phyloP scores from a whole-genome alignment of 2,888 invertebrate genomes.

The Abrostola triplasia region DNA sequence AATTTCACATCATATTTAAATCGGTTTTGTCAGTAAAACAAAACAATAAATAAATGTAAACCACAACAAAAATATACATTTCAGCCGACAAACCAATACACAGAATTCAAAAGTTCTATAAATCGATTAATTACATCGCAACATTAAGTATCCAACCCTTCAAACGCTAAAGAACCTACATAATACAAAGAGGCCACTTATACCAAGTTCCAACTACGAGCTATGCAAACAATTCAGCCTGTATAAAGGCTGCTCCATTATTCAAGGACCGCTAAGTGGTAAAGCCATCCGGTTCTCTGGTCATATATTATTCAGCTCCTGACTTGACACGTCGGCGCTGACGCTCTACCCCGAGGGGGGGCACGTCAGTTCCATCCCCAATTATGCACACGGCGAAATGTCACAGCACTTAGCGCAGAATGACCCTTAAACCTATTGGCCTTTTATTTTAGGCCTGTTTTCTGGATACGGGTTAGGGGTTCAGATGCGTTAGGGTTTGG shows the following conservation, averaged over 20 bases:
- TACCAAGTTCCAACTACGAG: slow-evolving; percentile 6
- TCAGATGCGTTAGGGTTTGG: slow-evolving; percentile 51
- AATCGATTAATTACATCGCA: too few relatives aligned
- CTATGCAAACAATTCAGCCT: slow-evolving; percentile 55
- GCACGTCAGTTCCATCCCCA: slow-evolving; percentile 82
- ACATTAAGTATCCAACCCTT: too few relatives aligned
- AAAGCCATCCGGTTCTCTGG: slow-evolving; percentile 81
- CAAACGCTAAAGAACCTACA: neutral
- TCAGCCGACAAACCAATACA: too few relatives aligned
- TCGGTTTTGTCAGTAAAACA: too few relatives aligned
- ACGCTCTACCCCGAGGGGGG: slow-evolving; percentile 58
- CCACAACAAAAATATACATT: too few relatives aligned
- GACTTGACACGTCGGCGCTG: slow-evolving; percentile 87
- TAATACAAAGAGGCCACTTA: neutral
- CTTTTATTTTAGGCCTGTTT: slow-evolving; percentile 78
- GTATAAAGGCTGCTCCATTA: slow-evolving; percentile 76
- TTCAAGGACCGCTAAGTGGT: slow-evolving; percentile 84
- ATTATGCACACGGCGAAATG: slow-evolving; percentile 86
- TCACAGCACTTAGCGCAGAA: slow-evolving; percentile 79
- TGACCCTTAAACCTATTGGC: slow-evolving; percentile 88
- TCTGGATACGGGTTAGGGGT: slow-evolving; percentile 74
- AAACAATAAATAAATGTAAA: too few relatives aligned
- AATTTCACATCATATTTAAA: too few relatives aligned
- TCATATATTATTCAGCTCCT: slow-evolving; percentile 83
- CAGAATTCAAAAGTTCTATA: too few relatives aligned